Base-by-base conservation (phyloP, 2,888 invertebrate species). In the Liposcelis brunnea region DNA sequence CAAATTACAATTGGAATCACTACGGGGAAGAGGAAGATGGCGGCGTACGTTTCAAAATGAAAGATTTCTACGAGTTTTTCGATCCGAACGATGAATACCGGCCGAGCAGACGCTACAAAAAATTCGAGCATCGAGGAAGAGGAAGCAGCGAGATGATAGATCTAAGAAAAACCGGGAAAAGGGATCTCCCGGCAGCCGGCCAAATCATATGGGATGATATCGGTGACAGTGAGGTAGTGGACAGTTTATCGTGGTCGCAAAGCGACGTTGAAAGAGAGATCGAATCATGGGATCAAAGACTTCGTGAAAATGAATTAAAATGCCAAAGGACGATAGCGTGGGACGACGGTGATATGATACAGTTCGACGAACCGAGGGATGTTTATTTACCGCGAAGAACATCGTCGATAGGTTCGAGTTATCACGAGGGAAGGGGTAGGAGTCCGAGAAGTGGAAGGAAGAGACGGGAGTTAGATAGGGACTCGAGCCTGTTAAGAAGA, bases 201-300 rank as follows among this genome's bases (percentile, higher is more conserved):
- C 40, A 40, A 19, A 19, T 40, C 16, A 40, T 40, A 14, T 40
- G 40, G 40, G 40, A 40, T 21, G 40, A 40, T 19, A 40, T 40
- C 15, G 40, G 40, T 19, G 40, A 40, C 40, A 18, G 40, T 19
- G 40, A 40, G 10, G 19, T 40, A 7, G 19, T 19, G n/a, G 40
- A 40, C 12, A 40, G 40, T 21, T 5, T 40, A 8, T 40, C 40
- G 12, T 40, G 40, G 40, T 40, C 40, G 40, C 40, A 40, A 11
- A 40, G 40, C 11, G 40, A 40, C 19, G 40, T 40, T 5, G 40
- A 40, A 11, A 7, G 40, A 7, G 19, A 18, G 12, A 40, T 40
- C 40, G 40, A 40, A 19, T 14, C 18, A 6, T 40, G 40, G 40
- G 40, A 40, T 21, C 40, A 40, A 40, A 14, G 40, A 14, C 21